Evolutionary conservation across 2,113 vertebrate species (phyloP).

Genomic region (Lipophrys pholis): DNA sequence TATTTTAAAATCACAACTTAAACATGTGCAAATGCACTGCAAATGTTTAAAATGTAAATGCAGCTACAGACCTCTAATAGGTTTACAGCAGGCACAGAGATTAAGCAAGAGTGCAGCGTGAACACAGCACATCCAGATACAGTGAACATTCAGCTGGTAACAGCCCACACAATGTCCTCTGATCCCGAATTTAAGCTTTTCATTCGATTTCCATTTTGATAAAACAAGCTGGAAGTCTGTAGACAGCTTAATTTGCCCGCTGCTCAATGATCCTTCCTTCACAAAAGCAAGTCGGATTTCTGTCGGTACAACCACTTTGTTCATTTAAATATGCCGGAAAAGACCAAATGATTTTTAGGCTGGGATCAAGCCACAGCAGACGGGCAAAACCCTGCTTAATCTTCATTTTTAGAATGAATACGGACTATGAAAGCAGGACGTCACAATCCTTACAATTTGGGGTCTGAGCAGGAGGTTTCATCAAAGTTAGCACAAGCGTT

Average conservation of each 20-base stretch:
- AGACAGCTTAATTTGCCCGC: neutral
- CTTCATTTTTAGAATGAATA: no score
- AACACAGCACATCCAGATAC: neutral
- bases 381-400: no score
- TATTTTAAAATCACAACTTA: neutral
- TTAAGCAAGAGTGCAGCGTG: neutral
- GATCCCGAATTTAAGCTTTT: slow-evolving; percentile 6
- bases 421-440: no score
- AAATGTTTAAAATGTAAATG: neutral
- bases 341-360: neutral
- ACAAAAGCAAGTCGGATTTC: neutral
- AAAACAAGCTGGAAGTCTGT: slow-evolving; percentile 5
- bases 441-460: no score
- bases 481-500: no score
- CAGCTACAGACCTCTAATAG: neutral
- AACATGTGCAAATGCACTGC: neutral
- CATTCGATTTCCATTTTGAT: neutral
- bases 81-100: neutral
- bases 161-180: neutral
- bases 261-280: neutral
- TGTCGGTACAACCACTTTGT: neutral
- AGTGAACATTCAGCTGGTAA: neutral
- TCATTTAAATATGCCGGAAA: neutral
- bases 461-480: no score
- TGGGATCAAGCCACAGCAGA: neutral